phyloP scores from a whole-genome alignment of 1,140 invertebrate genomes.

The Campoletis sonorensis region DNA sequence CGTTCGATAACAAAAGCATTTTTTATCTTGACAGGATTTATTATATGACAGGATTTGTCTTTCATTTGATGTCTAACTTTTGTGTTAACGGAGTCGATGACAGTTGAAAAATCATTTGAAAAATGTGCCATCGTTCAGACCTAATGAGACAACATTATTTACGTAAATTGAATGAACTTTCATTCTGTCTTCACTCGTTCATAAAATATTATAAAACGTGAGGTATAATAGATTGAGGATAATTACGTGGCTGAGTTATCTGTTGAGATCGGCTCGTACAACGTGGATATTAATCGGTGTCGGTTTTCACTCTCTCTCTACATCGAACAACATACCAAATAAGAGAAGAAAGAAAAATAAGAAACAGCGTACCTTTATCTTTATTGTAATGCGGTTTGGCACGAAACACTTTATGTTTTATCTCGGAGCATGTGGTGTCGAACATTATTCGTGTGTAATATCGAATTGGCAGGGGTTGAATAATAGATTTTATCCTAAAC shows the following conservation, averaged over 20 bases:
- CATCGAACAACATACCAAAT: neutral
- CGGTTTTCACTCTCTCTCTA: neutral
- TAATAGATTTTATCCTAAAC: neutral
- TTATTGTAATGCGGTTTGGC: neutral
- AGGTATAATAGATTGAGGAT: neutral
- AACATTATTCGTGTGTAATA: neutral
- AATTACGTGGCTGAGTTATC: neutral
- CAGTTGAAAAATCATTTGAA: neutral
- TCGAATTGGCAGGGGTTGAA: neutral
- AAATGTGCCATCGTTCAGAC: neutral
- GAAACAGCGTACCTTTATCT: neutral
- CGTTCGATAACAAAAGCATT: too few species aligned
- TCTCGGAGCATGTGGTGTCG: neutral
- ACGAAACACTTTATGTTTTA: neutral
- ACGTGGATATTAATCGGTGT: conserved; percentile 3
- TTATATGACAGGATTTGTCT: too few species aligned
- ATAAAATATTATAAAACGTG: neutral
- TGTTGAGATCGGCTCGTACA: neutral
- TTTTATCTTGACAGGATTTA: too few species aligned
- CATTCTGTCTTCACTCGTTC: neutral
- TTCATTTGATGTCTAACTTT: too few species aligned
- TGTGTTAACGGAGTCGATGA: neutral
- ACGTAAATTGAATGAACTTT: neutral
- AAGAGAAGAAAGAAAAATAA: neutral
- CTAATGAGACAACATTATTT: too few species aligned